These are phyloP conservation scores for Mellilla xanthometata DNA, from an alignment of 2,888 invertebrate species.

Conservation along the genomic window DNA sequence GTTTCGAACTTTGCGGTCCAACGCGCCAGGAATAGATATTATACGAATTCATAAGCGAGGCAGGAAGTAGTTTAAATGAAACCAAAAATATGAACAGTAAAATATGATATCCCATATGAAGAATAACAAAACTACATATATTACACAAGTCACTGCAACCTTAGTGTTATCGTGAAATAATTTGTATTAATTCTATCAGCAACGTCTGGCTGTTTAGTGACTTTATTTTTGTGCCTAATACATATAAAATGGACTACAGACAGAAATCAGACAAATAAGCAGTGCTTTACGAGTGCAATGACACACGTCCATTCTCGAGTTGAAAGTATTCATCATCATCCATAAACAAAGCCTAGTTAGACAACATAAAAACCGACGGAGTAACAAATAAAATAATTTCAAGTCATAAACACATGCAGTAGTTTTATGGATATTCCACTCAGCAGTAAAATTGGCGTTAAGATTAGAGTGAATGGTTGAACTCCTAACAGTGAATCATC, in stretches of 20 bases:
- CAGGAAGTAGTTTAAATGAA: too few relatives aligned
- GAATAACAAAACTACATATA: too few relatives aligned
- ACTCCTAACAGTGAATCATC: slow-evolving; percentile 48
- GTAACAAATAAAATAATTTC: slow-evolving; percentile 41
- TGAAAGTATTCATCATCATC: slow-evolving; percentile 25
- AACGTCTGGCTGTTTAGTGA: too few relatives aligned
- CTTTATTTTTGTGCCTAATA: background rate
- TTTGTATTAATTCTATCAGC: too few relatives aligned
- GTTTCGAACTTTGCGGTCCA: slow-evolving; percentile 35
- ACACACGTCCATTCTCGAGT: slow-evolving; percentile 7
- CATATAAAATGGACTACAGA: background rate
- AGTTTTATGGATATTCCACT: slow-evolving; percentile 56
- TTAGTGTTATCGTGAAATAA: too few relatives aligned
- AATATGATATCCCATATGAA: too few relatives aligned
- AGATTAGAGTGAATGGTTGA: slow-evolving; percentile 43
- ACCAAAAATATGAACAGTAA: too few relatives aligned
- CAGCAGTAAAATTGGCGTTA: slow-evolving; percentile 60
- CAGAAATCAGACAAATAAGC: background rate
- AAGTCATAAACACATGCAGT: slow-evolving; percentile 50
- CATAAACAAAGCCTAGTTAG: slow-evolving; percentile 28
- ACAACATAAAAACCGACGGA: slow-evolving; percentile 41
- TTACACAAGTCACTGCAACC: too few relatives aligned
- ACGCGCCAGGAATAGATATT: slow-evolving; percentile 32
- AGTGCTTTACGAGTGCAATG: too few relatives aligned
- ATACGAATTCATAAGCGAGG: slow-evolving; percentile 18